A percentile compares a stretch with the other conserved stretches of the same genome.
Evolutionary conservation across 2,888 invertebrate species (phyloP).

Genomic region (Tholera decimalis): DNA sequence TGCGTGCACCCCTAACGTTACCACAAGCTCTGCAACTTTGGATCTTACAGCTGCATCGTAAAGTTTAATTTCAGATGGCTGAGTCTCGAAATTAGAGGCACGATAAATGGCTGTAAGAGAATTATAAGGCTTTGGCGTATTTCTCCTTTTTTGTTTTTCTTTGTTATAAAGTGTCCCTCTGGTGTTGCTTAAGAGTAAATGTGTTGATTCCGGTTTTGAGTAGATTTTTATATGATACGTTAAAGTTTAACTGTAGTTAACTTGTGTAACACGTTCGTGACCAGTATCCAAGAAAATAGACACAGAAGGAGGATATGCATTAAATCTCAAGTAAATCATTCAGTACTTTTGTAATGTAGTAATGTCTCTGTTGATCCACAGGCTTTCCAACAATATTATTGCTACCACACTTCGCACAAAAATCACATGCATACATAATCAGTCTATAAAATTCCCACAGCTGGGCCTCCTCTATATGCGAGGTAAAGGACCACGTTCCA

Average conservation of each 20-base stretch:
- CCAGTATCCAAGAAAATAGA: neutral
- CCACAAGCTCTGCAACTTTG: slow-evolving; percentile 37
- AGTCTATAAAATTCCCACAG: no score
- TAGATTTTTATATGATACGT: neutral
- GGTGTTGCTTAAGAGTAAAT: slow-evolving; percentile 23
- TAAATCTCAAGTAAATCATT: no score
- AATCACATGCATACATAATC: no score
- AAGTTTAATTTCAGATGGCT: slow-evolving; percentile 46
- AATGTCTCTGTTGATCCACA: no score
- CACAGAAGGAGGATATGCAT: no score
- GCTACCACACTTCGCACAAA: no score
- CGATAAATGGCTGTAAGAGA: slow-evolving; percentile 48
- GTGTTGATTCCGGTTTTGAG: neutral
- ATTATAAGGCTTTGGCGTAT: slow-evolving; percentile 57
- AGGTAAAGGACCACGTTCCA: no score
- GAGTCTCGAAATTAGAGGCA: slow-evolving; percentile 46
- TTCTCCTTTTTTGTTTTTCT: slow-evolving; percentile 37
- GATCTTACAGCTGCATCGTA: slow-evolving; percentile 41
- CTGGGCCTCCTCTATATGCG: no score
- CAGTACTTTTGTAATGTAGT: no score
- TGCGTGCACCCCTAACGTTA: slow-evolving; percentile 65
- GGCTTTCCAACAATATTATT: no score
- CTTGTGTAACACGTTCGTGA: neutral
- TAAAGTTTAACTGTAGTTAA: neutral
- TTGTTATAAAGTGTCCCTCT: slow-evolving; percentile 40